Percentiles rank a stretch among this genome's conserved stretches.
phyloP scores from a whole-genome alignment of 2,888 invertebrate genomes.

The Julus scandinavius region DNA sequence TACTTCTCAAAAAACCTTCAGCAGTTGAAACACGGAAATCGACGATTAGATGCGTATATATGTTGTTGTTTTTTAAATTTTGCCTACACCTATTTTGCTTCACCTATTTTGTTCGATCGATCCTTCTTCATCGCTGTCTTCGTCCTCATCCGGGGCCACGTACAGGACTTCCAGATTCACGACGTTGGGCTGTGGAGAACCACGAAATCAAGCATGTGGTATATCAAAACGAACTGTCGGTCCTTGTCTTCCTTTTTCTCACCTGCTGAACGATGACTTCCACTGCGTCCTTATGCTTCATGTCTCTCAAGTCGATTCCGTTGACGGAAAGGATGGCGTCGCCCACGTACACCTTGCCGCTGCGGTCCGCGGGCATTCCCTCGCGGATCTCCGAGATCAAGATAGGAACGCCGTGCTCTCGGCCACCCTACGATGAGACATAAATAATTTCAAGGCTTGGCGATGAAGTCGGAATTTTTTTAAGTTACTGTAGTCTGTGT shows the following conservation, averaged over 20 bases:
- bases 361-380: conserved; percentile 81
- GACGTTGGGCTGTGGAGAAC: conserved; percentile 70
- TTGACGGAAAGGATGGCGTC: conserved; percentile 87
- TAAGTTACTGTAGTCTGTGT: too few species aligned
- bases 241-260: neutral
- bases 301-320: conserved; percentile 79
- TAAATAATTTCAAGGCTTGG: too few species aligned
- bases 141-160: conserved; percentile 74
- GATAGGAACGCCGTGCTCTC: conserved; percentile 87
- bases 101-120: neutral
- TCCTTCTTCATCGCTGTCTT: conserved; percentile 40
- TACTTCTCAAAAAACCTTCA: too few species aligned
- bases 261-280: conserved; percentile 73
- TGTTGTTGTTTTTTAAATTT: too few species aligned
- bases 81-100: neutral
- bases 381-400: conserved; percentile 82
- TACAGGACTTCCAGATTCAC: conserved; percentile 82
- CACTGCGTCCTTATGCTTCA: conserved; percentile 84
- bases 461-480: too few species aligned
- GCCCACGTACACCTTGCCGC: conserved; percentile 79
- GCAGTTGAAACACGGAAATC: too few species aligned
- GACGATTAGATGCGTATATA: too few species aligned
- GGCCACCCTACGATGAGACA: conserved; percentile 74
- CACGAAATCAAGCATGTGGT: conserved; percentile 25
- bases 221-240: conserved; percentile 22